A percentile compares a stretch with the other conserved stretches of the same genome.
Evolutionary conservation across 2,113 vertebrate genomes (phyloP).

Genomic region (Xenopus laevis): DNA sequence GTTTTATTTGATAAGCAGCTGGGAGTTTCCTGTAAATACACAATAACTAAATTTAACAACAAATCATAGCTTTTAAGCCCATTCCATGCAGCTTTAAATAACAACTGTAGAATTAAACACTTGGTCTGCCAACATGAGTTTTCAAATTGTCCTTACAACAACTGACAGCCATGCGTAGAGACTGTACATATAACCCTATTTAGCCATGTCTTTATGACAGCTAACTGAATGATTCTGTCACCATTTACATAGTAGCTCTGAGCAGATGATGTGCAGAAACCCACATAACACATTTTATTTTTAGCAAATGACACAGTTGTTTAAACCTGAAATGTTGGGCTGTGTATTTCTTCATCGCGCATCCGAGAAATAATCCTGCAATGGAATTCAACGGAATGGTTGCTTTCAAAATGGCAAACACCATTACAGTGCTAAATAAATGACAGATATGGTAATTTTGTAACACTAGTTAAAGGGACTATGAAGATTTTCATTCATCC

Average conservation of each 20-base stretch:
- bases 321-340: neutral
- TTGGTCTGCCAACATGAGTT: conserved; percentile 13
- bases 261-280: conserved; percentile 8
- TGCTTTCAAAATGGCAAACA: no score
- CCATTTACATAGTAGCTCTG: conserved; percentile 8
- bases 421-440: no score
- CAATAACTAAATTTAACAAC: no score
- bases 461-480: no score
- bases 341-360: no score
- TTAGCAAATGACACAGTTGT: neutral
- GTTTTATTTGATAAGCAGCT: no score
- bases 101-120: neutral
- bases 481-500: no score
- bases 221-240: conserved; percentile 32
- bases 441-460: no score
- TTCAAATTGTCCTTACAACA: neutral
- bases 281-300: neutral
- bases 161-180: conserved; percentile 20
- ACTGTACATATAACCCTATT: conserved; percentile 12
- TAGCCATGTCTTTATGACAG: conserved; percentile 26
- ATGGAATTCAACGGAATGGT: no score
- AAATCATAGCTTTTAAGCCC: no score
- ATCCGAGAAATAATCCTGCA: no score
- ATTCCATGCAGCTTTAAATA: neutral
- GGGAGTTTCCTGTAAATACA: no score